Evolutionary conservation across 2,113 vertebrate genomes (phyloP), one percentile per base, ranked within the genome.

Genomic region (Paradisaea rubra): DNA sequence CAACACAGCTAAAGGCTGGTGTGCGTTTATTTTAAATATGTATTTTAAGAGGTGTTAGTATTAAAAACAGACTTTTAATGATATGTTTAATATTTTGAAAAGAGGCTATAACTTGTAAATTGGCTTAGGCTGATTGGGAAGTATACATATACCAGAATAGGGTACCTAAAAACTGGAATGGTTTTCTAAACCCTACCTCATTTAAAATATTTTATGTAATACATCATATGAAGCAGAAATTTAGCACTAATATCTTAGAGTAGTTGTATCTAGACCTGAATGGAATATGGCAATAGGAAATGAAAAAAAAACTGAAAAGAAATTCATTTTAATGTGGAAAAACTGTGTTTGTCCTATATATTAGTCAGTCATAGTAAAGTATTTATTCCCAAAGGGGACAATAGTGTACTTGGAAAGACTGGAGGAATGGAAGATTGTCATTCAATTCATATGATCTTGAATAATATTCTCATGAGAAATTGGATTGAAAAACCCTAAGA

Each of bases 391-490:
- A 72, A 88, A 71, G 89, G 95, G 78, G 53, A 80, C 87, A 89
- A 89, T 95, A 96, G 95, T 95, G 39, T 94, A 87, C 91, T 94
- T 68, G 24, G 84, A 94, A 82, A 93, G 85, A 92, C 28, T 91
- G 92, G 68, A 95, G 97, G 60, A 97, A 95, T 81, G 69, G 68
- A 95, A 90, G 77, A 88, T 92, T 98, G 94, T 91, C 91, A 93
- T 97, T 97, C 88, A 97, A 21, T 95, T 94, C 85, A 96, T 88
- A 93, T 95, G 91, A 95, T 80, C 86, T 95, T 97, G 88, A 97
- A 81, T 95, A 94, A 89, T 96, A 91, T 88, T 97, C 95, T 97
- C 93, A 84, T 82, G 83, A 97, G 91, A 97, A 97, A 96, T 44
- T 94, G 88, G 68, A 65, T 95, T 96, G 54, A 60, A 96, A 91